phyloP scores from a whole-genome alignment of 2,888 invertebrate species.

The Athalia circularis region DNA sequence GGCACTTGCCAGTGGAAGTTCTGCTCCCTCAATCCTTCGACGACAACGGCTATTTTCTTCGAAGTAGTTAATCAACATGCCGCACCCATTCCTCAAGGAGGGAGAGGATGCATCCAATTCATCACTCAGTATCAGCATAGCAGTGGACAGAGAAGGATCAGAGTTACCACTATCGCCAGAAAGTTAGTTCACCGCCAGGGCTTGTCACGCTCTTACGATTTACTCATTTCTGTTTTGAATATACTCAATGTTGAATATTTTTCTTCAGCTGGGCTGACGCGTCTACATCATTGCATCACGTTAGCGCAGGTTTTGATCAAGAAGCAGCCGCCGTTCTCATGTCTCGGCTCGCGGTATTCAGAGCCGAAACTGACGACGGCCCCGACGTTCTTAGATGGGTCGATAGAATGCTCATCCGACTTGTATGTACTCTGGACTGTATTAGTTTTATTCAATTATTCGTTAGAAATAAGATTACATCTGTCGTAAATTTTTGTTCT shows the following conservation, averaged over 20 bases:
- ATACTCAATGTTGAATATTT: slow-evolving; percentile 17
- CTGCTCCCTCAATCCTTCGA: slow-evolving; percentile 94
- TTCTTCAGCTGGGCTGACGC: slow-evolving; percentile 94
- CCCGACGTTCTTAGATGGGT: slow-evolving; percentile 99
- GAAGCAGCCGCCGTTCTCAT: slow-evolving; percentile 98
- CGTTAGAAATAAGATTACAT: background rate
- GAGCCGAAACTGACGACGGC: slow-evolving; percentile 96
- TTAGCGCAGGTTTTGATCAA: slow-evolving; percentile 97
- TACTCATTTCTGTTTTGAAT: background rate
- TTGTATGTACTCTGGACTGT: slow-evolving; percentile 78
- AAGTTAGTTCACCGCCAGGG: slow-evolving; percentile 79
- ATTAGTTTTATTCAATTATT: slow-evolving; percentile 27
- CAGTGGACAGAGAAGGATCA: slow-evolving; percentile 93
- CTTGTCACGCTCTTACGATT: background rate
- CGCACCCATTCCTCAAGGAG: slow-evolving; percentile 95
- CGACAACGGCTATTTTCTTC: slow-evolving; percentile 95
- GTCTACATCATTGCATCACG: slow-evolving; percentile 90
- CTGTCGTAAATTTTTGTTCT: slow-evolving; percentile 61
- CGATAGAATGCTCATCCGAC: slow-evolving; percentile 96
- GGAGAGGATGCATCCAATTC: slow-evolving; percentile 97
- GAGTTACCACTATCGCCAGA: slow-evolving; percentile 98
- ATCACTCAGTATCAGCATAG: slow-evolving; percentile 99
- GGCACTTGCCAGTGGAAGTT: slow-evolving; percentile 99
- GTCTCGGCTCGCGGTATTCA: slow-evolving; percentile 96
- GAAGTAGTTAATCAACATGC: slow-evolving; percentile 98